phyloP scores from a whole-genome alignment of 2,797 vertebrate genomes.

The Sparus aurata region DNA sequence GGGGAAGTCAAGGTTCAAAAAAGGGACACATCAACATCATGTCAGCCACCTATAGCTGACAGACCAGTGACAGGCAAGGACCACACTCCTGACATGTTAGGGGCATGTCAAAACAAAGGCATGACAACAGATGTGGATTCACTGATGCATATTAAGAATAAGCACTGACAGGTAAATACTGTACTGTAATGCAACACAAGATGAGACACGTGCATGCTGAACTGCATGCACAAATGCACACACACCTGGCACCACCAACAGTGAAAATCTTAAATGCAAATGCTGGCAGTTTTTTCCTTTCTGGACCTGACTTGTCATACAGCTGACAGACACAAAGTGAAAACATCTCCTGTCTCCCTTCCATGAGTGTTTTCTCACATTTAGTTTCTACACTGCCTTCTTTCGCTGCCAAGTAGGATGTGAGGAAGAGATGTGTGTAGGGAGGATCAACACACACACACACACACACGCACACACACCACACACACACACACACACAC shows the following conservation, averaged over 20 bases:
- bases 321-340: slow-evolving; percentile 17
- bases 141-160: slow-evolving; percentile 29
- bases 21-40: slow-evolving; percentile 34
- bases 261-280: slow-evolving; percentile 8
- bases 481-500: background rate
- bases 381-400: background rate
- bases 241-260: slow-evolving; percentile 7
- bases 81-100: slow-evolving; percentile 33
- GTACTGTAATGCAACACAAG: background rate
- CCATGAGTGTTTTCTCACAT: background rate
- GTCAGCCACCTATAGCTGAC: slow-evolving; percentile 33
- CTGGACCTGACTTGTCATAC: background rate
- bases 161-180: slow-evolving; percentile 18
- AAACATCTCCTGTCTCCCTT: background rate
- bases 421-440: background rate
- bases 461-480: background rate
- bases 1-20: slow-evolving; percentile 21
- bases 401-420: background rate
- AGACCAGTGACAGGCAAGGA: slow-evolving; percentile 29
- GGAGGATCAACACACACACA: background rate
- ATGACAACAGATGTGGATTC: slow-evolving; percentile 50
- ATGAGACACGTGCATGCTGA: background rate
- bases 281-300: background rate
- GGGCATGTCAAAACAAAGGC: slow-evolving; percentile 53
- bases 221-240: background rate